phyloP scores from a whole-genome alignment of 1,140 invertebrate genomes.

The Pseudomyrmex pallidus region DNA sequence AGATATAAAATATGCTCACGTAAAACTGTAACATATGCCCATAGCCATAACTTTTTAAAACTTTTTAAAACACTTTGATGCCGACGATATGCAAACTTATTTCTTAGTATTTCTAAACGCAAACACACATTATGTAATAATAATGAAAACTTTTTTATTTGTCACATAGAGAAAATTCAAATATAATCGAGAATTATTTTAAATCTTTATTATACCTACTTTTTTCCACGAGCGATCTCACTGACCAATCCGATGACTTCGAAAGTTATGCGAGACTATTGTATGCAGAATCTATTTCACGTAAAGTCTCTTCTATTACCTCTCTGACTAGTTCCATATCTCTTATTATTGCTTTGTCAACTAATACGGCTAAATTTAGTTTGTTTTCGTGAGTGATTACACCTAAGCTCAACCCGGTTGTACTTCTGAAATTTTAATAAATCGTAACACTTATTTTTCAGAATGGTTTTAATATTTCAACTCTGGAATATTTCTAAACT shows the following conservation, averaged over 20 bases:
- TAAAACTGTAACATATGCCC: too few relatives aligned
- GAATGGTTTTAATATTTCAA: too few relatives aligned
- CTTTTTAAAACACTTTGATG: too few relatives aligned
- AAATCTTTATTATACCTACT: slow-evolving; percentile 41
- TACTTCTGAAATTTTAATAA: slow-evolving; percentile 53
- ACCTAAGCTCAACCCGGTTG: slow-evolving; percentile 76
- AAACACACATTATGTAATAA: too few relatives aligned
- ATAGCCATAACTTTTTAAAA: too few relatives aligned
- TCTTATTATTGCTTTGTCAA: slow-evolving; percentile 75
- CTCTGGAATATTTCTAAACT: neutral
- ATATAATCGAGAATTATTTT: neutral
- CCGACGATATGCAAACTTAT: too few relatives aligned
- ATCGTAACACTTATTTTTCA: neutral
- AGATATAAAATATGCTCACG: too few relatives aligned
- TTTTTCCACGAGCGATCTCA: slow-evolving; percentile 63
- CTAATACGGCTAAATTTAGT: slow-evolving; percentile 76
- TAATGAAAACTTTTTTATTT: too few relatives aligned
- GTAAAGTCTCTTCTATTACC: slow-evolving; percentile 71
- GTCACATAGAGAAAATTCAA: too few relatives aligned
- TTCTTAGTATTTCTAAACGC: too few relatives aligned
- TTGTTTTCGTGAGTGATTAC: slow-evolving; percentile 78
- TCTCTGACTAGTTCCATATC: slow-evolving; percentile 61
- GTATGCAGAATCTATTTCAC: slow-evolving; percentile 72
- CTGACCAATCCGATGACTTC: slow-evolving; percentile 28
- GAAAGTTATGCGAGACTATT: slow-evolving; percentile 66